Base-by-base conservation (phyloP, 2,113 vertebrate species). In the Lonchura striata region DNA sequence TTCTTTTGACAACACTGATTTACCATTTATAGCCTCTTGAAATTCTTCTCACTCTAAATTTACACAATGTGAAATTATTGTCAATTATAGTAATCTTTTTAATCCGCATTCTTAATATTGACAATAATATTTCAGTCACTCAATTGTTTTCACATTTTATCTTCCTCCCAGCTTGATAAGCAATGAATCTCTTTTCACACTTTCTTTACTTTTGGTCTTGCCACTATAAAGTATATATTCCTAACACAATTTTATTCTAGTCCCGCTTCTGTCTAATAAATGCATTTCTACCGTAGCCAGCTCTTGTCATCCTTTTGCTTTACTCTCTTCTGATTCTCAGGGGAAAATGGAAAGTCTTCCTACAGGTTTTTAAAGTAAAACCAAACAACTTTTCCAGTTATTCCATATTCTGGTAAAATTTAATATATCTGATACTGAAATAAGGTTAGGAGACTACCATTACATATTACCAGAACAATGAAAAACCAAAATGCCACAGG, bases 61-160 rank as follows among this genome's bases (percentile, higher is more conserved):
- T 61, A 44, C 47, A 72, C 52, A 86, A 52, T 68, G 30, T 35
- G 15, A 68, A 82, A 79, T 90, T 13, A 61, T 70, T 94, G 49
- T 39, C 56, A 77, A 66, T 88, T 88, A 82, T 61, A 31, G 28
- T 86, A 86, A 92, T 92, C 50, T 68, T 92, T 91, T 88, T 9
- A 88, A 93, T 86, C 68, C 27, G 69, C 17, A 76, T 37, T 77
- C 78, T 81, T 70, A 47, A 70, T 70, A 33, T 54, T 78, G 71
- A 71, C 80, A 96, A 71, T 60, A n/a, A n/a, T n/a, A n/a, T n/a
- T 80, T 54, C 60, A 88, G 59, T 30, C 35, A 54, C 42, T 81
- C 69, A 88, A 66, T 78, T 83, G 57, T 95, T 94, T 92, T 81
- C 47, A 81, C 27, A 92, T 89, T 95, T 91, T 82, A 54, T 95